A percentile compares a stretch with the other conserved stretches of the same genome.
phyloP scores from a whole-genome alignment of 2,113 vertebrate species.

The Capreolus pygargus region DNA sequence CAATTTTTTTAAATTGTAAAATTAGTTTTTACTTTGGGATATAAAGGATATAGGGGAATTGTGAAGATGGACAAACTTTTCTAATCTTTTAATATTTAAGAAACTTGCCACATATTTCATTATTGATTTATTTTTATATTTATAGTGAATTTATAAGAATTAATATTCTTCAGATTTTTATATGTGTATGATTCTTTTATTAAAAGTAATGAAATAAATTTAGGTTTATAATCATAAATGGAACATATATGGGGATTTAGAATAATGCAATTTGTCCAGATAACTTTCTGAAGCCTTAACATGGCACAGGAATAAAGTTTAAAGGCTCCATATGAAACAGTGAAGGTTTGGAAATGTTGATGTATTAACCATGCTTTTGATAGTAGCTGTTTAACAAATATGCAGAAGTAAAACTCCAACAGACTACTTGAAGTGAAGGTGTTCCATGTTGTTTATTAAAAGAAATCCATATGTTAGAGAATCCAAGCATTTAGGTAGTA shows the following conservation, averaged over 20 bases:
- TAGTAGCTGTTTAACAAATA: not conserved
- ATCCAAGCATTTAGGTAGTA: not conserved
- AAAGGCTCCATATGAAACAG: not conserved
- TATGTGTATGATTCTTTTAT: not conserved
- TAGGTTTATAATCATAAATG: not conserved
- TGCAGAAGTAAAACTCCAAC: not conserved
- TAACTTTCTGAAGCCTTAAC: not conserved
- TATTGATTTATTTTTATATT: not conserved
- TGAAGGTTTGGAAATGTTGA: not conserved
- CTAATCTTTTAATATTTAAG: not conserved
- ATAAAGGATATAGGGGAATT: not conserved
- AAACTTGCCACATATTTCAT: not conserved
- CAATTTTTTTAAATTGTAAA: not conserved
- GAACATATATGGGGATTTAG: not conserved
- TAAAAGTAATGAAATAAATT: not conserved
- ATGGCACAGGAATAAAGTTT: fast-evolving
- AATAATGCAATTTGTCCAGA: not conserved
- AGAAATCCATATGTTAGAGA: not conserved
- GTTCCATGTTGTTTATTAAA: not conserved
- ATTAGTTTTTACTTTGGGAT: not conserved
- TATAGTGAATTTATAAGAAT: not conserved
- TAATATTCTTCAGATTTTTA: not conserved
- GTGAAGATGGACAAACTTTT: not conserved
- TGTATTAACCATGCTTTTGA: not conserved
- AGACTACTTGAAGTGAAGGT: not conserved